Conservation (phyloP, 2,797 vertebrate species). For the Spinus pinus region DNA sequence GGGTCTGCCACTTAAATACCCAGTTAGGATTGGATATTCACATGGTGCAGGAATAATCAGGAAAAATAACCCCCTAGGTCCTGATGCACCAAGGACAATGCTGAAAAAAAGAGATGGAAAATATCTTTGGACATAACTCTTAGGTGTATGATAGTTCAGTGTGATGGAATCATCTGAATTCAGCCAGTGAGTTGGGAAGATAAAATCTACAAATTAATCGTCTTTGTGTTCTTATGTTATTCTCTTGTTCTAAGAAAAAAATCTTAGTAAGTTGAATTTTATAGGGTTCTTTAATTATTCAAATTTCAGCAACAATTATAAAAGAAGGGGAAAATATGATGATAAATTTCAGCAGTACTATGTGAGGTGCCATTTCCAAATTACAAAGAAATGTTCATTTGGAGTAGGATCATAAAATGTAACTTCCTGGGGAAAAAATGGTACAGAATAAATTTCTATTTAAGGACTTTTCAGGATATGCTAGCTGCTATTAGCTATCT, state of each 20-base stretch:
- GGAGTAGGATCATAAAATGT: neutral
- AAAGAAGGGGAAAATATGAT: neutral
- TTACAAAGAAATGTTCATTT: neutral
- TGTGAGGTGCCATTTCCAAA: neutral
- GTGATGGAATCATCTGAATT: neutral
- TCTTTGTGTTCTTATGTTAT: neutral
- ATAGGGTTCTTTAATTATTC: neutral
- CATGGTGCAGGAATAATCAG: neutral
- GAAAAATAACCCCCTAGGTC: neutral
- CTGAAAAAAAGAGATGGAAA: neutral
- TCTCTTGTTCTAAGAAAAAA: neutral
- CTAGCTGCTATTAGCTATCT: neutral
- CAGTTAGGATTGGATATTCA: neutral
- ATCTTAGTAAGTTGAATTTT: neutral
- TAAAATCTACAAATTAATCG: neutral
- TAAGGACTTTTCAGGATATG: neutral
- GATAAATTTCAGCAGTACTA: neutral
- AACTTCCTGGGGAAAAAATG: neutral
- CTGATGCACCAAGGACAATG: neutral
- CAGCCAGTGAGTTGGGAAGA: neutral
- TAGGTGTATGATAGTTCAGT: neutral
- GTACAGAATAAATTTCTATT: neutral
- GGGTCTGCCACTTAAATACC: neutral
- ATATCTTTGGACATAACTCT: neutral
- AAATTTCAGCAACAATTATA: neutral